Evolutionary conservation across 2,888 invertebrate species (phyloP), one percentile per base, ranked within the genome.

Genomic region (Pseudolycoriella hygida): DNA sequence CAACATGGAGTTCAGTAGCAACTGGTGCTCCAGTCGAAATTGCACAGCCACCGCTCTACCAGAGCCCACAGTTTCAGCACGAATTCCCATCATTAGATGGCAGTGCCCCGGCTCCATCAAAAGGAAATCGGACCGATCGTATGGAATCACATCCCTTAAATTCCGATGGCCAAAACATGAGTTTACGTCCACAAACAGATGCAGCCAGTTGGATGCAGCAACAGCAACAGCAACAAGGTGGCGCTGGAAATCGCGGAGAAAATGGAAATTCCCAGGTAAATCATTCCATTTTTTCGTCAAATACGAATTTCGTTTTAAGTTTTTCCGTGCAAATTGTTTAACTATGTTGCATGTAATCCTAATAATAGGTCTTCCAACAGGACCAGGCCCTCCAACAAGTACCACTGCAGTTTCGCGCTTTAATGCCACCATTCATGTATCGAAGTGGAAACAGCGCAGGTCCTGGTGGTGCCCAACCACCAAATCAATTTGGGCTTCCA

Each of bases 11-110:
- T 67, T 73, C 69, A 60, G 69, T 67, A 67, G 75, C 73, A 60
- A 74, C 70, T 53, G 67, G 67, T 54, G 40, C 41, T 31, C 56
- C 54, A 42, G 53, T 54, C 37, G 56, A 55, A 43, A 53, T 56
- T 43, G 54, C 55, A 17, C 66, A 73, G 44, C 76, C 76, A 42
- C 76, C 75, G 32, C 71, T 81, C 49, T 80, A 82, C 56, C 82
- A 88, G 65, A 86, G 80, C 66, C 77, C 87, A 56, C 85, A 85
- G 67, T 92, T 90, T 72, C 89, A 89, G 70, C 88, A 90, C 78
- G 94, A 94, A 72, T 94, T 94, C 72, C 94, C 94, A 60, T 87
- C 86, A 61, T 64, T 76, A 56, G 74, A 73, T 62, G 73, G 74
- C 54, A 68, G 73, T 57, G 48, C 50, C 48, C 46, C 46, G 40